Conservation (phyloP, 2,888 invertebrate species). For the Didymodactylos carnosus region DNA sequence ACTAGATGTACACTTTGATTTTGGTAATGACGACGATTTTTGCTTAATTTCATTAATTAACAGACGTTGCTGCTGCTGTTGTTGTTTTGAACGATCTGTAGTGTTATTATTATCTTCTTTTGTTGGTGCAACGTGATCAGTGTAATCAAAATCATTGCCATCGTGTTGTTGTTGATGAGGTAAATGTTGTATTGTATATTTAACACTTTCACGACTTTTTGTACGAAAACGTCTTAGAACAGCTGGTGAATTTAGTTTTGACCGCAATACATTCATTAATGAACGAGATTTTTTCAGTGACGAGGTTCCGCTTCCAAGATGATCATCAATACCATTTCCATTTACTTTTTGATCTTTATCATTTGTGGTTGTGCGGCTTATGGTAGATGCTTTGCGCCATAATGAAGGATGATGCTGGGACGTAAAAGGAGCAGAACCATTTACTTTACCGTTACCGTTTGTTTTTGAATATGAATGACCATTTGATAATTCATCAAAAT, state of each 20-base stretch:
- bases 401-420: not conserved
- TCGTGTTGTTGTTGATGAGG: not conserved
- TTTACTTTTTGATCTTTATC: too few relatives aligned
- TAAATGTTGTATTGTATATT: not conserved
- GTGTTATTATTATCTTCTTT: not conserved
- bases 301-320: not conserved
- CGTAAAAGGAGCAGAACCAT: too few relatives aligned
- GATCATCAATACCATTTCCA: not conserved
- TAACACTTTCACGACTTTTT: not conserved
- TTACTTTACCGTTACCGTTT: not conserved
- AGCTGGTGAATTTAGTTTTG: not conserved
- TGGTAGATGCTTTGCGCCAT: not conserved
- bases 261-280: not conserved
- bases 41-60: too few relatives aligned
- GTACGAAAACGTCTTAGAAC: not conserved
- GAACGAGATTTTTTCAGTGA: conserved; percentile 1
- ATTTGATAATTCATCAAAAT: not conserved
- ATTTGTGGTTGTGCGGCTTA: not conserved
- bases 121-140: too few relatives aligned
- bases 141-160: too few relatives aligned
- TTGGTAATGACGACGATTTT: too few relatives aligned
- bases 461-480: too few relatives aligned
- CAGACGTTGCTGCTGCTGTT: too few relatives aligned
- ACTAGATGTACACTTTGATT: too few relatives aligned
- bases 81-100: too few relatives aligned